Conservation (phyloP, 2,113 vertebrate genomes). For the Mionectes macconnelli region DNA sequence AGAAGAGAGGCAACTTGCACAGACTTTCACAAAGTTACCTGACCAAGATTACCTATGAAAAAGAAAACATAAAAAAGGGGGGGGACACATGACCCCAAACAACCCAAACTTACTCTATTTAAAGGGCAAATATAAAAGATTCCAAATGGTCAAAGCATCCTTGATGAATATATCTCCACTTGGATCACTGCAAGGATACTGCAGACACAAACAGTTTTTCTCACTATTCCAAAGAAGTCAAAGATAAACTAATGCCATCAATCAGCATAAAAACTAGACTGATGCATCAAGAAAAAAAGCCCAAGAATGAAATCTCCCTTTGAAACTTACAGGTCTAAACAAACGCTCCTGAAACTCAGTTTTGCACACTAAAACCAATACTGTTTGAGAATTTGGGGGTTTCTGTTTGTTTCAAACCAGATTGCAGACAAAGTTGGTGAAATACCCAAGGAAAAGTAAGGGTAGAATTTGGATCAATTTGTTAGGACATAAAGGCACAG, state of each 20-base stretch:
- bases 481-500: neutral
- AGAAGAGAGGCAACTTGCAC: neutral
- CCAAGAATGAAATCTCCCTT: neutral
- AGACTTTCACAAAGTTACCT: neutral
- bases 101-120: neutral
- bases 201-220: neutral
- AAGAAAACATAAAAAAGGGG: neutral
- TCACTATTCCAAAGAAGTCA: neutral
- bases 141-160: neutral
- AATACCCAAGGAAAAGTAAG: neutral
- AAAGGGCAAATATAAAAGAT: neutral
- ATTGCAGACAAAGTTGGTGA: neutral
- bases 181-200: neutral
- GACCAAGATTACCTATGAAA: neutral
- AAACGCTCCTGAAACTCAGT: neutral
- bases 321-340: neutral
- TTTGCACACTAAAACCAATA: neutral
- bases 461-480: neutral
- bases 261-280: neutral
- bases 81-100: rapidly evolving
- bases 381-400: neutral
- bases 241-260: neutral
- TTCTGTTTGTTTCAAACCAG: neutral
- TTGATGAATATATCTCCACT: neutral
- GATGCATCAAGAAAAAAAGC: neutral